These are phyloP conservation scores for Cossypha dichroa DNA, from an alignment of 2,797 vertebrate species.

Conservation along the genomic window DNA sequence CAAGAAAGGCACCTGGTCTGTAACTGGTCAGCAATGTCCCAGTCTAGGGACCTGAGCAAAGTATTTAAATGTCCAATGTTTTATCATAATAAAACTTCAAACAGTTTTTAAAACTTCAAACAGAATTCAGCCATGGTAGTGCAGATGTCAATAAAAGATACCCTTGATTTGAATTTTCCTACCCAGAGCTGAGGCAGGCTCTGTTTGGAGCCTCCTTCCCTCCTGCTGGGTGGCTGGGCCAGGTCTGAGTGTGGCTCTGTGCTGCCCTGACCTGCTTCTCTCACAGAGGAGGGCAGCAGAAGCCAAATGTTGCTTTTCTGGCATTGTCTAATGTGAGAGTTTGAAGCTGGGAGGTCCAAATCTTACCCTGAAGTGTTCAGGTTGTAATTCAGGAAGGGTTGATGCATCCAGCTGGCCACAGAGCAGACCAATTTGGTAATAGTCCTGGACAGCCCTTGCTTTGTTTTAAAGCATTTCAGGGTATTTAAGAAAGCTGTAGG, in stretches of 20 bases:
- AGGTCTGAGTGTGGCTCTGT: accelerated
- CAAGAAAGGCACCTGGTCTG: not conserved
- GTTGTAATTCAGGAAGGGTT: not conserved
- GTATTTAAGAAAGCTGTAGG: not conserved
- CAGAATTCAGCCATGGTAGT: not conserved
- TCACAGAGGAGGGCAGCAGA: not conserved
- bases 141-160: not conserved
- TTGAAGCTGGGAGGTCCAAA: not conserved
- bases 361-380: not conserved
- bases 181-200: not conserved
- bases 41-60: not conserved
- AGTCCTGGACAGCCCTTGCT: accelerated
- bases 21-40: not conserved
- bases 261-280: accelerated
- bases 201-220: not conserved
- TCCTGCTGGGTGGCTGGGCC: not conserved
- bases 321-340: not conserved
- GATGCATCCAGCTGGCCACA: not conserved
- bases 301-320: not conserved
- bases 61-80: not conserved
- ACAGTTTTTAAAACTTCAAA: not conserved
- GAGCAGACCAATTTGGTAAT: not conserved
- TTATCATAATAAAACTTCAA: not conserved
- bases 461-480: not conserved
- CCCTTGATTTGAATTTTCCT: not conserved